These are phyloP conservation scores for Acleris emargana DNA, from an alignment of 2,888 invertebrate genomes.

Conservation along the genomic window DNA sequence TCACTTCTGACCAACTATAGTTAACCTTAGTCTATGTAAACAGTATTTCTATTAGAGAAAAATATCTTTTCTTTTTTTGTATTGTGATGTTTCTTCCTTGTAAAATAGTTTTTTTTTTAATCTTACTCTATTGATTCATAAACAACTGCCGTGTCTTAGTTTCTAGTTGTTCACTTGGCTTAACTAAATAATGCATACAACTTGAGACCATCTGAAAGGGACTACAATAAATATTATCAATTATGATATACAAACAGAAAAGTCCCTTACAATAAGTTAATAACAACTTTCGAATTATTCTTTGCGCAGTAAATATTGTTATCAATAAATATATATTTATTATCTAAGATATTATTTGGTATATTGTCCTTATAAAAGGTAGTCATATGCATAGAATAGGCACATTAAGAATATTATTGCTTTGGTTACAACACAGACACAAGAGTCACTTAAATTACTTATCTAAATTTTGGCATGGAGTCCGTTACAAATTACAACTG, in stretches of 20 bases:
- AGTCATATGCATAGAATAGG: constrained; percentile 66
- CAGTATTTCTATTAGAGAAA: constrained; percentile 3
- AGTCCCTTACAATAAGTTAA: constrained; percentile 25
- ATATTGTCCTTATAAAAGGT: constrained; percentile 59
- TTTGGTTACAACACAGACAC: constrained; percentile 79
- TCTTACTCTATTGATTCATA: constrained; percentile 2
- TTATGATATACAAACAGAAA: constrained; percentile 20
- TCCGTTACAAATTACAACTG: constrained; percentile 58
- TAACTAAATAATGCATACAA: constrained; percentile 49
- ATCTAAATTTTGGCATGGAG: constrained; percentile 79
- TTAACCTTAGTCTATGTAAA: constrained; percentile 13
- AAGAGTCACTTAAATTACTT: constrained; percentile 73
- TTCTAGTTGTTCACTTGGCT: constrained; percentile 61
- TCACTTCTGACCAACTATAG: too few species aligned
- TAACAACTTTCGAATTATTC: constrained; percentile 21
- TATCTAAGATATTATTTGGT: constrained; percentile 72
- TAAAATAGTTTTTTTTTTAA: neutral
- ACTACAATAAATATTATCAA: constrained; percentile 19
- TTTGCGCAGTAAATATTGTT: constrained; percentile 39
- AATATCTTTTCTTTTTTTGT: neutral
- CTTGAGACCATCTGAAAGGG: constrained; percentile 55
- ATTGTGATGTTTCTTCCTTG: constrained; percentile 53
- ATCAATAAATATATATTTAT: constrained; percentile 50
- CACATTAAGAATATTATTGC: constrained; percentile 79
- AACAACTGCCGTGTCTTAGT: constrained; percentile 7